These are phyloP conservation scores for Ammodytes dubius DNA, from an alignment of 2,113 vertebrate species.

Conservation along the genomic window DNA sequence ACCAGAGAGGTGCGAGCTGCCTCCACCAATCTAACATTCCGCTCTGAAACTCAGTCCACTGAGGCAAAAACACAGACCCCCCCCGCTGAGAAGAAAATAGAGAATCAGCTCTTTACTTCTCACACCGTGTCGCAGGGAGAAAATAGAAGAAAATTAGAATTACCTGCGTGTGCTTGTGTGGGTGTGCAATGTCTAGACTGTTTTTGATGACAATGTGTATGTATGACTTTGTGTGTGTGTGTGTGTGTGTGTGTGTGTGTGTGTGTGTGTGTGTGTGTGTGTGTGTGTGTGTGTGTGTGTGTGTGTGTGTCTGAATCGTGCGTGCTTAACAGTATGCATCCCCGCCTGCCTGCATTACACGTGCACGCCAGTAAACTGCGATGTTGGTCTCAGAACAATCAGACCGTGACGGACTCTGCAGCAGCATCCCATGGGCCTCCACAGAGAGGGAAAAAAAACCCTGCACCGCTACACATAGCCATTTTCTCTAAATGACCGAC, in stretches of 20 bases:
- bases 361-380: conserved; percentile 40
- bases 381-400: conserved; percentile 66
- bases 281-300: conserved; percentile 2
- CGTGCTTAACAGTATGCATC: neutral
- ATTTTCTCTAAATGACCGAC: conserved; percentile 73
- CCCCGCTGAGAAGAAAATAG: conserved; percentile 56
- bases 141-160: conserved; percentile 36
- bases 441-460: conserved; percentile 45
- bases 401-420: conserved; percentile 76
- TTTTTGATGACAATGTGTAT: conserved; percentile 12
- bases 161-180: neutral
- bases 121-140: neutral
- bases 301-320: neutral
- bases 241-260: neutral
- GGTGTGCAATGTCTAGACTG: neutral
- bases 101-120: conserved; percentile 22
- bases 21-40: conserved; percentile 38
- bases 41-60: conserved; percentile 54
- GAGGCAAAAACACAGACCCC: conserved; percentile 41
- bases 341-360: conserved; percentile 19
- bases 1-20: conserved; percentile 39
- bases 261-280: conserved; percentile 6
- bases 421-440: conserved; percentile 68
- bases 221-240: neutral
- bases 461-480: conserved; percentile 59